Evolutionary conservation across 2,797 vertebrate genomes (phyloP).

Genomic region (Taenioides sp.): DNA sequence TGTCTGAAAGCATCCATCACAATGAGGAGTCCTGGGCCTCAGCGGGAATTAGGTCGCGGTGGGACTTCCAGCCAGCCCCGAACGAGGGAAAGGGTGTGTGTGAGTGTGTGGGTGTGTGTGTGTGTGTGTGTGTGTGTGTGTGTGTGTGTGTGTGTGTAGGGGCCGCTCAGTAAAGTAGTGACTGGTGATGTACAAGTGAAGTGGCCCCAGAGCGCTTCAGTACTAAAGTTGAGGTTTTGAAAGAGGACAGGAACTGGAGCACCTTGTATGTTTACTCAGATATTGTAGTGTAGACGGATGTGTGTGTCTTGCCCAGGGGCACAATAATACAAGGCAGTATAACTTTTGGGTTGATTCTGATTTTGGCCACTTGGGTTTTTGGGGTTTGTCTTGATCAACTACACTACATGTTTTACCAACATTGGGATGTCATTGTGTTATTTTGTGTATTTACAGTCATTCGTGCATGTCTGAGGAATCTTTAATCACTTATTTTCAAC

Average conservation of each 20-base stretch:
- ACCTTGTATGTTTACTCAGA: background rate
- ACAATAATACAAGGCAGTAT: no score
- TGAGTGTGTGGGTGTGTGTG: no score
- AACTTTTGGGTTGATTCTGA: no score
- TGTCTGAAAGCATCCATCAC: slow-evolving; percentile 66
- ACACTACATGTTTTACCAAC: no score
- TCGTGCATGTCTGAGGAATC: no score
- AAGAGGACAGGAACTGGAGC: background rate
- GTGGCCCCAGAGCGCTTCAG: background rate
- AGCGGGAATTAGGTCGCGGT: slow-evolving; percentile 57
- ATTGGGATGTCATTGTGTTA: no score
- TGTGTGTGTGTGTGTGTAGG: background rate
- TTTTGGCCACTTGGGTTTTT: no score
- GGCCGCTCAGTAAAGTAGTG: slow-evolving; percentile 32
- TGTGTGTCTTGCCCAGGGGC: no score
- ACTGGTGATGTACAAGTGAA: background rate
- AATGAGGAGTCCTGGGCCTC: slow-evolving; percentile 29
- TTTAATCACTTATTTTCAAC: no score
- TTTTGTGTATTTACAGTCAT: no score
- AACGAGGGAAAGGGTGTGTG: slow-evolving; percentile 1
- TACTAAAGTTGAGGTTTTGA: background rate
- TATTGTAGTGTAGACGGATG: no score
- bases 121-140: background rate
- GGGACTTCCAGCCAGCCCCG: slow-evolving; percentile 32
- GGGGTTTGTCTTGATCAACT: no score